Percentiles rank a stretch among this genome's conserved stretches.
Conservation (phyloP, 2,113 vertebrate genomes). For the Trogon melanurus region DNA sequence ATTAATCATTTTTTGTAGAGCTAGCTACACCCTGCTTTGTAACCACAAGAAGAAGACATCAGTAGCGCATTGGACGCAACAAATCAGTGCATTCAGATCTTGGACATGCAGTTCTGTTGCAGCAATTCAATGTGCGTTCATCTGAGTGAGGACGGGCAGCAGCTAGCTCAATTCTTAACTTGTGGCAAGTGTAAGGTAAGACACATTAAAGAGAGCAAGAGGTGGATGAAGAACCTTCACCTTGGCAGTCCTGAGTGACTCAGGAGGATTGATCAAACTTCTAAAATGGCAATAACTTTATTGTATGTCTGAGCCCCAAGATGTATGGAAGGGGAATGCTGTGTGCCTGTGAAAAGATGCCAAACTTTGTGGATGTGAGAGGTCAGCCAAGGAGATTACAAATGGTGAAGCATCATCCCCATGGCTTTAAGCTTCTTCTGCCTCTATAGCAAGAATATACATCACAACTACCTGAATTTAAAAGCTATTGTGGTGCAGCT, state of each 20-base stretch:
- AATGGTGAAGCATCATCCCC: fast-evolving
- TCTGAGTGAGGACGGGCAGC: not conserved
- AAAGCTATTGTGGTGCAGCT: not conserved
- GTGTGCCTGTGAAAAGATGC: not conserved
- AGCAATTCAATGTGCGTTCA: not conserved
- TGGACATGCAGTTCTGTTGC: not conserved
- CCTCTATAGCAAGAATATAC: not conserved
- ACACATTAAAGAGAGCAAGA: not conserved
- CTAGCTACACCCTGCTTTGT: not conserved
- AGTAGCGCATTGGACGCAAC: not conserved
- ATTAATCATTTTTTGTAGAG: not conserved
- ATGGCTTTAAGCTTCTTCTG: not conserved
- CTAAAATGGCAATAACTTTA: not conserved
- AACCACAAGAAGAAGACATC: not conserved
- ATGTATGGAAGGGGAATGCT: not conserved
- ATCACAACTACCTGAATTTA: not conserved
- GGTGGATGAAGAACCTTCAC: not conserved
- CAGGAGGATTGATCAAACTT: not conserved
- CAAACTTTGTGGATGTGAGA: not conserved
- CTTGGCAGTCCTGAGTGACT: not conserved
- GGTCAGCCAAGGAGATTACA: not conserved
- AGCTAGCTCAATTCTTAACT: not conserved
- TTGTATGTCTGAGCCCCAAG: not conserved
- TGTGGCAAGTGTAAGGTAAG: not conserved
- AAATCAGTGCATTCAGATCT: not conserved